Evolutionary conservation across 2,113 vertebrate species (phyloP).

Genomic region (Burhinus bistriatus): DNA sequence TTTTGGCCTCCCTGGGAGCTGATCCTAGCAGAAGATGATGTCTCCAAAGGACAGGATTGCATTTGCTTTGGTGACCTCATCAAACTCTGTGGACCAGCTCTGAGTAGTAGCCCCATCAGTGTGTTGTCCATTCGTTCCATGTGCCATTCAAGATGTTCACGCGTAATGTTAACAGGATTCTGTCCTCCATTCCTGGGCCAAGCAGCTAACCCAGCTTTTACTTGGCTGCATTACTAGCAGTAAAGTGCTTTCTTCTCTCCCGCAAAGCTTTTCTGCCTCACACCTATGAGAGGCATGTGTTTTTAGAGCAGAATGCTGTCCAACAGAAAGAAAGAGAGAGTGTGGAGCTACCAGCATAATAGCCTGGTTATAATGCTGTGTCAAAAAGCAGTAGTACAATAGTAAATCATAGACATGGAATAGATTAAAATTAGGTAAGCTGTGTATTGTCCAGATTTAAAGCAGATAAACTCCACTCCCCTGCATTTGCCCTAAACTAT

Average conservation of each 20-base stretch:
- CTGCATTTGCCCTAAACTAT: neutral
- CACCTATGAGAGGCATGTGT: neutral
- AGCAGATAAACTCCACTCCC: neutral
- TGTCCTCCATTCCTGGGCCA: neutral
- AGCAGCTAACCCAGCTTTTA: neutral
- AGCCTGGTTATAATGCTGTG: neutral
- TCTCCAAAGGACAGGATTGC: neutral
- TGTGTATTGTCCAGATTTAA: neutral
- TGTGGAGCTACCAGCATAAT: neutral
- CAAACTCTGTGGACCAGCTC: neutral
- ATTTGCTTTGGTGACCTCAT: neutral
- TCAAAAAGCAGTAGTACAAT: neutral
- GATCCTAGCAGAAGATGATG: neutral
- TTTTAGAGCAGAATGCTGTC: neutral
- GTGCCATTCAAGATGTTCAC: neutral
- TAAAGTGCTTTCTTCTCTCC: neutral
- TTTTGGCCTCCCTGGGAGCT: neutral
- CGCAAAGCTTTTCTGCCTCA: neutral
- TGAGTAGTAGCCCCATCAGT: fast-evolving
- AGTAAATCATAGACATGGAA: neutral
- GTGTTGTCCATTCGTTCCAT: neutral
- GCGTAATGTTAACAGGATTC: neutral
- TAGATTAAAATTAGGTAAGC: neutral
- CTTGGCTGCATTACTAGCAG: neutral
- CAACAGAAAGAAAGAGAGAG: neutral